Base-by-base conservation (phyloP, 2,888 invertebrate species). In the Scaptodrosophila latifasciaeformis region DNA sequence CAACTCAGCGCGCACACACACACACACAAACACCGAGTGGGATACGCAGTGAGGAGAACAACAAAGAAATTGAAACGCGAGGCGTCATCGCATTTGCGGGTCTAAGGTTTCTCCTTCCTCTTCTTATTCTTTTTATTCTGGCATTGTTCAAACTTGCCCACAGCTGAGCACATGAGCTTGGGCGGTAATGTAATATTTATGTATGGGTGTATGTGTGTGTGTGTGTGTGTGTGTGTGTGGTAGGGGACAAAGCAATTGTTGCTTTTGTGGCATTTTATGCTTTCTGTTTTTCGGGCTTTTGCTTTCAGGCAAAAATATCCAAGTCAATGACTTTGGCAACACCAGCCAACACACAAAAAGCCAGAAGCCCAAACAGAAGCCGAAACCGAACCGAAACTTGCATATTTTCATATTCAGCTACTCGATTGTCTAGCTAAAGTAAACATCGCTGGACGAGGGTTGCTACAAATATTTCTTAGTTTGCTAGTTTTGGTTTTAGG, bases 61-160 rank as follows among this genome's bases (percentile, higher is more conserved):
- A 17, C 37, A 17, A 9, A 9, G 37, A 12, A 15, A 13, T 13
- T 34, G 34, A n/a, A n/a, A n/a, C n/a, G n/a, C n/a, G n/a, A n/a
- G n/a, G n/a, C n/a, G n/a, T n/a, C 35, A 21, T 34, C 39, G 50
- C 18, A 37, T 37, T 34, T 17, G 37, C 48, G 54, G 47, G 63
- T 77, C 71, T 72, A 79, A 68, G 76, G 71, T 65, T 70, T 71
- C 78, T 62, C 45, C n/a, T 10, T 5, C 44, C 9, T 17, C n/a
- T 12, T n/a, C 4, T 9, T 13, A 5, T 15, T 7, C 15, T n/a
- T n/a, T 15, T 10, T 24, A 7, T 29, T 37, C 27, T n/a, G 2
- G 3, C 30, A n/a, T 21, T 46, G 37, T 12, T 2, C 6, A 37
- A 15, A 35, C 15, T 13, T 49, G 24, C 52, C 43, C 42, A 15